phyloP scores from a whole-genome alignment of 2,797 vertebrate genomes.

The Fratercula arctica region DNA sequence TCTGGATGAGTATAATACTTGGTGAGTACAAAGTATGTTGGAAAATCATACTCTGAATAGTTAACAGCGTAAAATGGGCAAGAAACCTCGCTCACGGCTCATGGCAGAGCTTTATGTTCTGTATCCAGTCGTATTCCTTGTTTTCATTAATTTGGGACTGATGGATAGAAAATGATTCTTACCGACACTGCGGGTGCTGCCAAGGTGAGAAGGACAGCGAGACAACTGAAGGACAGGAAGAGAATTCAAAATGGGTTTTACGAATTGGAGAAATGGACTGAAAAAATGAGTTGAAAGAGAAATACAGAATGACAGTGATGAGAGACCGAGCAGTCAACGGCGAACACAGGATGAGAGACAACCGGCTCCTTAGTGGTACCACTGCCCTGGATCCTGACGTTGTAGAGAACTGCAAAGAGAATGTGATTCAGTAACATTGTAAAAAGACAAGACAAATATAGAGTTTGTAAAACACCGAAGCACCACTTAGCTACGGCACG shows the following conservation, averaged over 20 bases:
- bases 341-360: background rate
- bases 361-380: background rate
- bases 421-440: background rate
- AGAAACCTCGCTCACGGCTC: background rate
- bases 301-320: background rate
- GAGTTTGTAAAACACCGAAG: background rate
- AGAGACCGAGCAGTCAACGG: background rate
- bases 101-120: background rate
- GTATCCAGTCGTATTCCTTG: background rate
- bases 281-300: background rate
- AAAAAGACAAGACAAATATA: background rate
- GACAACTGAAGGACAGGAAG: background rate
- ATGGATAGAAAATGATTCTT: background rate
- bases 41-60: constrained; percentile 15
- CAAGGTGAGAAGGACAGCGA: background rate
- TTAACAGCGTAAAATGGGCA: background rate
- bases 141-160: background rate
- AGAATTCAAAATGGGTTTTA: background rate
- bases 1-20: background rate
- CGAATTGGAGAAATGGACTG: background rate
- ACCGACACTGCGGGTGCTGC: background rate
- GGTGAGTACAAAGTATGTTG: background rate
- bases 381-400: background rate
- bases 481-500: background rate
- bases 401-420: background rate